phyloP scores from a whole-genome alignment of 2,797 vertebrate species.

The Hirundo rustica region DNA sequence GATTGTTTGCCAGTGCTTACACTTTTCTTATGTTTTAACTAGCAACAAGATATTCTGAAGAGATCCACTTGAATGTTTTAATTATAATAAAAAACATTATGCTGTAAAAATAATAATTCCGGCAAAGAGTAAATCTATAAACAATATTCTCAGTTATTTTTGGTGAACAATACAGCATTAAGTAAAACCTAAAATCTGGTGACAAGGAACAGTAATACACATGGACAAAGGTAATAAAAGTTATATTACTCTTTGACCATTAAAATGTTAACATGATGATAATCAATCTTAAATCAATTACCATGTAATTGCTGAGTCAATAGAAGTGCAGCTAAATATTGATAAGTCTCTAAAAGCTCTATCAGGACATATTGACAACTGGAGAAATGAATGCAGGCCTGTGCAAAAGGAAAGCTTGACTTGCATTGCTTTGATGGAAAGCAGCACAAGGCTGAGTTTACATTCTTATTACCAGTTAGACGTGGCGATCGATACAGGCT shows the following conservation, averaged over 20 bases:
- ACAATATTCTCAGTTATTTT: background rate
- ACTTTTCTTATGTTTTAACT: background rate
- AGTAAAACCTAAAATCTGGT: background rate
- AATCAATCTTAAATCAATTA: conserved; percentile 91
- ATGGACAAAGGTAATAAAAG: background rate
- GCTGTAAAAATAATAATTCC: background rate
- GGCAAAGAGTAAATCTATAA: background rate
- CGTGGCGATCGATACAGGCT: conserved; percentile 60
- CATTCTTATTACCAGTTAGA: conserved; percentile 59
- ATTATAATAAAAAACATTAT: background rate
- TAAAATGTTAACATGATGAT: conserved; percentile 76
- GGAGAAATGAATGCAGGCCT: conserved; percentile 75
- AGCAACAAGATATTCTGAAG: background rate
- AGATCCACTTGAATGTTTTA: background rate
- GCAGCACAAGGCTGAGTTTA: conserved; percentile 69
- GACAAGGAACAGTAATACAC: background rate
- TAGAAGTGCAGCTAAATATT: conserved; percentile 86
- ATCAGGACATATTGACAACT: conserved; percentile 80
- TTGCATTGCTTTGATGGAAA: conserved; percentile 72
- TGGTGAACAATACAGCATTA: background rate
- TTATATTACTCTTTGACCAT: conserved; percentile 43
- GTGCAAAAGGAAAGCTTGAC: conserved; percentile 36
- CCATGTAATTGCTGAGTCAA: conserved; percentile 87
- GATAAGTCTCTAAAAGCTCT: conserved; percentile 86
- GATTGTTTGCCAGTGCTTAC: background rate